Percentiles rank a stretch among this genome's conserved stretches.
Conservation (phyloP, 30 jellyfish, hydroid and myxozoan genomes). For the Cassiopea andromeda region DNA sequence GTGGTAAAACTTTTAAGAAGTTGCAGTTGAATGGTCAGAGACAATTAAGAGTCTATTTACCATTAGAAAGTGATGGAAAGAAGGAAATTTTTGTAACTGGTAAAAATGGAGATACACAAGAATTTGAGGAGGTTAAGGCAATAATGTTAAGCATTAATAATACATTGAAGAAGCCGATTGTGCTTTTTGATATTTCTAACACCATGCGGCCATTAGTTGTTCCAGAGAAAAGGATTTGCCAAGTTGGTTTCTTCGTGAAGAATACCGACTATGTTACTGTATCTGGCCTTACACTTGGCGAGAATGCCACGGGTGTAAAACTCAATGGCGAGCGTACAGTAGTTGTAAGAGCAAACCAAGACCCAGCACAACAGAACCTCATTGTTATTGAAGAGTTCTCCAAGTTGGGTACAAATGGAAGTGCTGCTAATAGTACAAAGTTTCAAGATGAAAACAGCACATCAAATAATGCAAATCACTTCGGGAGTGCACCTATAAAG, state of each 20-base stretch:
- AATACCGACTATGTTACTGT: conserved; percentile 65
- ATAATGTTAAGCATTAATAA: conserved; percentile 79
- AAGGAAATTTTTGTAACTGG: conserved; percentile 38
- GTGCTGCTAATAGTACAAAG: background rate
- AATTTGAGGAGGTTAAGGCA: conserved; percentile 21
- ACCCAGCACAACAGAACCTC: conserved; percentile 40
- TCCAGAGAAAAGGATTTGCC: conserved; percentile 75
- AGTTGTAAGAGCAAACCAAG: conserved; percentile 40
- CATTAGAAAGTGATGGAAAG: conserved; percentile 5
- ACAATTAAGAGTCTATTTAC: conserved; percentile 70
- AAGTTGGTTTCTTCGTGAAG: conserved; percentile 83
- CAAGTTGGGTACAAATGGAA: background rate
- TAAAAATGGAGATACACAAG: conserved; percentile 14
- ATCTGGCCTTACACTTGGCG: conserved; percentile 79
- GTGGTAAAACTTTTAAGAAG: conserved; percentile 65
- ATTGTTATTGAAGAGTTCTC: conserved; percentile 14
- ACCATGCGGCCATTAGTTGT: conserved; percentile 82
- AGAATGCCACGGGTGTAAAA: conserved; percentile 55
- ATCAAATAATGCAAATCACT: background rate
- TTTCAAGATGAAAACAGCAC: background rate
- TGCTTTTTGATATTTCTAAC: conserved; percentile 78
- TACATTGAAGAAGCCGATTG: conserved; percentile 73
- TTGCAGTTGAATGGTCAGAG: conserved; percentile 89
- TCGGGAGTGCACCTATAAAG: background rate
- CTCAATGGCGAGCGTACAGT: conserved; percentile 75